Evolutionary conservation across 2,113 vertebrate species (phyloP).

Genomic region (Pyrgilauda ruficollis): DNA sequence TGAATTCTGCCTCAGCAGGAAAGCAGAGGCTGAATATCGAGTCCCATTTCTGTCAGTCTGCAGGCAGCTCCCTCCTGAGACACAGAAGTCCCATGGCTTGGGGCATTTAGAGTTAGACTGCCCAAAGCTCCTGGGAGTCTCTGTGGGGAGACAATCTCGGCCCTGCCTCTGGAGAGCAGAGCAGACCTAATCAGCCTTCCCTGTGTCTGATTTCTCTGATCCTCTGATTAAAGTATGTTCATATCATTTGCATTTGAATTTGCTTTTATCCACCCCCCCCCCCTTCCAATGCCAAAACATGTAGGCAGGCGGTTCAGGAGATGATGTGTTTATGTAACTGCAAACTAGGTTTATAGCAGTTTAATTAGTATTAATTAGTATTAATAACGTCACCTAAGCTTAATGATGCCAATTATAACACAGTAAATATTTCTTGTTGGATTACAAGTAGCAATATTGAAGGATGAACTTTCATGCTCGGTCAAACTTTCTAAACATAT

Average conservation of each 20-base stretch:
- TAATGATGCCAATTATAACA: constrained; percentile 80
- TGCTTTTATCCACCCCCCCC: constrained; percentile 47
- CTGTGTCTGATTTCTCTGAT: constrained; percentile 43
- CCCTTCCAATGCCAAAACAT: background rate
- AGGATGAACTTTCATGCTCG: constrained; percentile 71
- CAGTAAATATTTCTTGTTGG: constrained; percentile 72
- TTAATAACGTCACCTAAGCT: constrained; percentile 80
- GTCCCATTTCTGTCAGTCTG: background rate
- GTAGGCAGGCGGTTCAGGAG: constrained; percentile 30
- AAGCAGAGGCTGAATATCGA: background rate
- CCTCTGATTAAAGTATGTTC: constrained; percentile 59
- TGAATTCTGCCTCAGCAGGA: background rate
- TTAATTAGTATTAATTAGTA: constrained; percentile 74
- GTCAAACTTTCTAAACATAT: constrained; percentile 65
- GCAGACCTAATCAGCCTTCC: constrained; percentile 9
- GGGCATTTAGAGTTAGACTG: constrained; percentile 20
- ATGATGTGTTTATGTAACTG: constrained; percentile 67
- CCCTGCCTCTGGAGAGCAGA: background rate
- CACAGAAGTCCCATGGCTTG: background rate
- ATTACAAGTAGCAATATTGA: constrained; percentile 72
- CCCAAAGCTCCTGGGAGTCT: constrained; percentile 49
- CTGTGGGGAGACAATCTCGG: background rate
- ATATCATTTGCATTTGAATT: constrained; percentile 65
- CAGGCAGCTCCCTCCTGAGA: background rate
- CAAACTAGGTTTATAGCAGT: constrained; percentile 70